These are phyloP conservation scores for Brotula barbata DNA, from an alignment of 2,797 vertebrate species.

Conservation along the genomic window DNA sequence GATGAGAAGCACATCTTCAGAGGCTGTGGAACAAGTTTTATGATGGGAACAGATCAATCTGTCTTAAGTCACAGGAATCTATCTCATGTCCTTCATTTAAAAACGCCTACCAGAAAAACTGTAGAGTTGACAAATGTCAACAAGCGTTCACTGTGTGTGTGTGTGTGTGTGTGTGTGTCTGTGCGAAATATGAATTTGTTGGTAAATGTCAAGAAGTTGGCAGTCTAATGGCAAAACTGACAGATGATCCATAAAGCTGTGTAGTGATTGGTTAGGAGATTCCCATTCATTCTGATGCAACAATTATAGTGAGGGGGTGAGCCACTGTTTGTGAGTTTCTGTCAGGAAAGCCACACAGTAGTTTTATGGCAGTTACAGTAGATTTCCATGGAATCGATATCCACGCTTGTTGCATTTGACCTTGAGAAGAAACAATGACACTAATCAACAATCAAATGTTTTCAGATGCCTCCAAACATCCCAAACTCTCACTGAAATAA, in stretches of 20 bases:
- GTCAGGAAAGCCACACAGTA: too few species aligned
- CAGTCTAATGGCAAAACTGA: constrained; percentile 72
- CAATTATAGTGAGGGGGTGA: constrained; percentile 47
- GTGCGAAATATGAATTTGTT: constrained; percentile 76
- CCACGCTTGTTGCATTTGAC: too few species aligned
- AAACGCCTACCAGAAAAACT: constrained; percentile 69
- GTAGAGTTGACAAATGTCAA: constrained; percentile 72
- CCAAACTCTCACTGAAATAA: too few species aligned
- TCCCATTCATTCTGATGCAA: constrained; percentile 71
- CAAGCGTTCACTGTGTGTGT: constrained; percentile 52
- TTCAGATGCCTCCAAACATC: too few species aligned
- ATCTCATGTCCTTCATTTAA: constrained; percentile 71
- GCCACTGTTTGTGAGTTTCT: background rate
- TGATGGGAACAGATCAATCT: constrained; percentile 69
- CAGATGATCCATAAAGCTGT: constrained; percentile 75
- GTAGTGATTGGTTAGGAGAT: constrained; percentile 72
- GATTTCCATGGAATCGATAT: too few species aligned
- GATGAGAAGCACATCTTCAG: constrained; percentile 44
- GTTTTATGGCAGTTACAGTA: too few species aligned
- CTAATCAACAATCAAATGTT: too few species aligned
- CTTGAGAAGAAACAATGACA: too few species aligned
- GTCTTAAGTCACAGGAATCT: constrained; percentile 71
- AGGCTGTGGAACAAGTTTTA: constrained; percentile 66
- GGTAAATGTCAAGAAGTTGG: constrained; percentile 79
- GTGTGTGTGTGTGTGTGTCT: constrained; percentile 38